phyloP scores from a whole-genome alignment of 2,113 vertebrate species.

The human region DNA sequence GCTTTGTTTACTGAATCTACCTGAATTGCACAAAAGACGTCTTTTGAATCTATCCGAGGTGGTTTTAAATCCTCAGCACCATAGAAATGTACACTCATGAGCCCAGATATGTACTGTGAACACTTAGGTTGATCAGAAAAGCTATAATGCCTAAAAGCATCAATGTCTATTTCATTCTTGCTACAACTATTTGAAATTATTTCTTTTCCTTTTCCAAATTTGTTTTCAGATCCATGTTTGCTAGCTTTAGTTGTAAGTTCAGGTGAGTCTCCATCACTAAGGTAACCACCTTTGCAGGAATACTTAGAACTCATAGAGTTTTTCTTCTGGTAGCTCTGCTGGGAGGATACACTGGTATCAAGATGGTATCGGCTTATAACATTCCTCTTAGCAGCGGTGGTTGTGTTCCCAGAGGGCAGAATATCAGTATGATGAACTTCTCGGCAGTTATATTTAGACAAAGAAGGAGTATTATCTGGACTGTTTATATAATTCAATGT shows the following conservation, averaged over 20 bases:
- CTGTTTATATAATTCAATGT: slow-evolving; percentile 80
- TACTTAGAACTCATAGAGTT: slow-evolving; percentile 88
- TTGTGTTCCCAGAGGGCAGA: slow-evolving; percentile 84
- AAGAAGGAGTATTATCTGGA: slow-evolving; percentile 76
- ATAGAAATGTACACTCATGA: slow-evolving; percentile 98
- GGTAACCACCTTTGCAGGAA: slow-evolving; percentile 95
- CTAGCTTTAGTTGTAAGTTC: slow-evolving; percentile 95
- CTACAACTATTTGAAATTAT: slow-evolving; percentile 77
- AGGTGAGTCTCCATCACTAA: slow-evolving; percentile 97
- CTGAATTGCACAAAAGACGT: slow-evolving; percentile 98
- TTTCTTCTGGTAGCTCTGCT: slow-evolving; percentile 93
- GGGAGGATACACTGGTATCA: slow-evolving; percentile 95
- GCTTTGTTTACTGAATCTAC: slow-evolving; percentile 98
- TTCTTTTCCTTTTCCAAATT: slow-evolving; percentile 86
- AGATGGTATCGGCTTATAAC: slow-evolving; percentile 99
- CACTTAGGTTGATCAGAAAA: slow-evolving; percentile 97
- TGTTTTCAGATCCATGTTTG: slow-evolving; percentile 89
- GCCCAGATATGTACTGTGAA: slow-evolving; percentile 95
- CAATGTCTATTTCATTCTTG: slow-evolving; percentile 93
- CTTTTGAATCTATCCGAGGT: slow-evolving; percentile 94
- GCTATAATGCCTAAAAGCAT: slow-evolving; percentile 96
- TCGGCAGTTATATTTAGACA: slow-evolving; percentile 81
- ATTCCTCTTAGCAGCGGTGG: slow-evolving; percentile 91
- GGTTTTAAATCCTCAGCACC: slow-evolving; percentile 98
- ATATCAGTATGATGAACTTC: slow-evolving; percentile 80